A percentile compares a stretch with the other conserved stretches of the same genome.
Conservation (phyloP, 1,140 invertebrate species). For the Bombyx mandarina region DNA sequence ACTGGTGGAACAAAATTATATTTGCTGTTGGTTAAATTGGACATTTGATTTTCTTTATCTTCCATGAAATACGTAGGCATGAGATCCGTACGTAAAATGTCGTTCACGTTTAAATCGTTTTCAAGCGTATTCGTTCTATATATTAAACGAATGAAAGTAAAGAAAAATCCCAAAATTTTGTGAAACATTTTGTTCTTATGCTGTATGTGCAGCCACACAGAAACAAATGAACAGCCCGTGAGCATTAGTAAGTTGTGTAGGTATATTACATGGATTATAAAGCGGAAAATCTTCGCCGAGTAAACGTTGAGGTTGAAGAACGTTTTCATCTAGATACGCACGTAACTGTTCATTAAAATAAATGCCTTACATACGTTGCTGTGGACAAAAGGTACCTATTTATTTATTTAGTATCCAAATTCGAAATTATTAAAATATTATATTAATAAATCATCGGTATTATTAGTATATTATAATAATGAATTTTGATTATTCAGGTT, state of each 20-base stretch:
- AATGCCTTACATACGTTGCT: background rate
- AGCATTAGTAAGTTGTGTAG: conserved; percentile 1
- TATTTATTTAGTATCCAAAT: too few relatives aligned
- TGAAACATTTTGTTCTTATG: too few relatives aligned
- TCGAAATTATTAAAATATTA: too few relatives aligned
- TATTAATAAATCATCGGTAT: too few relatives aligned
- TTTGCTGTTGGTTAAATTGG: conserved; percentile 10
- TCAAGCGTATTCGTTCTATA: conserved; percentile 22
- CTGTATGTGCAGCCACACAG: too few relatives aligned
- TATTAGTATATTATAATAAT: too few relatives aligned
- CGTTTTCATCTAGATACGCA: conserved; percentile 24
- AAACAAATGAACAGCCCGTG: too few relatives aligned
- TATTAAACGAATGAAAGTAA: background rate
- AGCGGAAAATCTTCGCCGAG: conserved; percentile 50
- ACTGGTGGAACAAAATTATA: conserved; percentile 15
- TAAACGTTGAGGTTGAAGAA: conserved; percentile 10
- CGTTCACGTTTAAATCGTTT: conserved; percentile 71
- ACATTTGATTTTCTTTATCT: conserved; percentile 18
- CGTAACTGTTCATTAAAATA: conserved; percentile 14
- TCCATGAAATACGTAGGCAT: conserved; percentile 74
- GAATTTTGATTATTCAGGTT: too few relatives aligned
- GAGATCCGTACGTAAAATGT: conserved; percentile 74
- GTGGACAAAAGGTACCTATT: too few relatives aligned
- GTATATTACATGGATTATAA: conserved; percentile 40
- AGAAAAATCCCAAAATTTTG: background rate